A percentile compares a stretch with the other conserved stretches of the same genome.
These are phyloP conservation scores for Gambelia wislizenii DNA, from an alignment of 2,797 vertebrate genomes.

Conservation along the genomic window DNA sequence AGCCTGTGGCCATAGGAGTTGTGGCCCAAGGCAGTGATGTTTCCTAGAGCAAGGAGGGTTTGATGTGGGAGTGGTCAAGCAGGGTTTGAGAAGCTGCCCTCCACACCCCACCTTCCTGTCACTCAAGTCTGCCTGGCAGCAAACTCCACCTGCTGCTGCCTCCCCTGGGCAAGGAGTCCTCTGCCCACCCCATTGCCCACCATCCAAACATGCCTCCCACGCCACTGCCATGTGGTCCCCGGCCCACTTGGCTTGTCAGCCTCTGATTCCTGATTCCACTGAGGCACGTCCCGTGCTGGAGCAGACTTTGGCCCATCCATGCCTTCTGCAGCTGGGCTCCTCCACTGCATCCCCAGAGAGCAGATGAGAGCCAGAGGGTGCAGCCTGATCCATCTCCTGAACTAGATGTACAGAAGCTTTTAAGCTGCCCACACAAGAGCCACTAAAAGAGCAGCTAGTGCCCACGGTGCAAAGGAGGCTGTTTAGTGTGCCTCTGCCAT, in stretches of 20 bases:
- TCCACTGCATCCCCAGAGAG: rapidly evolving
- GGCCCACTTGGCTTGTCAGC: background rate
- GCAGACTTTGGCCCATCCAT: background rate
- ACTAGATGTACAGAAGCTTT: rapidly evolving
- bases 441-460: background rate
- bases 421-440: no score
- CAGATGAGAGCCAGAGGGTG: background rate
- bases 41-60: background rate
- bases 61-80: background rate
- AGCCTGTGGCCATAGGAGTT: no score
- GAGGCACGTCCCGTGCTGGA: background rate
- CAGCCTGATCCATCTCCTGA: background rate
- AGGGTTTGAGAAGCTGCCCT: background rate
- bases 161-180: background rate
- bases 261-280: background rate
- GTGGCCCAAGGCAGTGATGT: no score
- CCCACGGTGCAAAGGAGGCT: background rate
- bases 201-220: background rate
- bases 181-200: no score
- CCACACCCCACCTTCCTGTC: background rate
- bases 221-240: background rate
- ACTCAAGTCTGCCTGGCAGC: background rate
- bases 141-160: no score
- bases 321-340: background rate
- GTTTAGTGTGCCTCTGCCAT: no score